These are phyloP conservation scores for Macrotus californicus DNA, from an alignment of 2,113 vertebrate species.

Conservation along the genomic window DNA sequence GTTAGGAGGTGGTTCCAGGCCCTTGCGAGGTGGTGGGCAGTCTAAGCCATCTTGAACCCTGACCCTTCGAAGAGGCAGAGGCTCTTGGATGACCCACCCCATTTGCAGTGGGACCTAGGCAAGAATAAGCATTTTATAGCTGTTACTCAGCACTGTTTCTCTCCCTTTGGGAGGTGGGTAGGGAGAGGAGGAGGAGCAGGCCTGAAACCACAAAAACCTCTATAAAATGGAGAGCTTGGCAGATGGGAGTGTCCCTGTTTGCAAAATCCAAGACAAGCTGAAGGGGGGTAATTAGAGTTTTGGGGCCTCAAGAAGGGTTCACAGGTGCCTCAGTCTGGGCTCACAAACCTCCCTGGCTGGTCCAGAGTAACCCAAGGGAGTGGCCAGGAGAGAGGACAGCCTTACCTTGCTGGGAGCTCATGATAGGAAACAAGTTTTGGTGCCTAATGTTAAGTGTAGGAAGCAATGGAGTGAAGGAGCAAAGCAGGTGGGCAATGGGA, in stretches of 20 bases:
- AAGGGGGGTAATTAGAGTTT: conserved; percentile 35
- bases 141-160: conserved; percentile 5
- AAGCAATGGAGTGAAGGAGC: neutral
- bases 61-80: neutral
- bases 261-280: conserved; percentile 29
- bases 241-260: conserved; percentile 40
- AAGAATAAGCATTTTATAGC: conserved; percentile 17
- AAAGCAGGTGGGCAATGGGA: neutral
- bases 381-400: neutral
- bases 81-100: neutral
- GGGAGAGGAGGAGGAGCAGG: neutral
- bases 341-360: neutral
- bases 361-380: neutral
- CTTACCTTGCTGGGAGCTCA: neutral
- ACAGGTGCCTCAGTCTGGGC: neutral
- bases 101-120: neutral
- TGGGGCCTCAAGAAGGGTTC: neutral
- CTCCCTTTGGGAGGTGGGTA: neutral
- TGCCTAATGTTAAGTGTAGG: neutral
- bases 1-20: neutral
- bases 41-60: neutral
- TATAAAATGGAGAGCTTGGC: conserved; percentile 52
- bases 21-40: neutral
- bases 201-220: conserved; percentile 49
- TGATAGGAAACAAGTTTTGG: neutral